These are phyloP conservation scores for Taphrorychus bicolor DNA, from an alignment of 2,888 invertebrate species.

Conservation along the genomic window DNA sequence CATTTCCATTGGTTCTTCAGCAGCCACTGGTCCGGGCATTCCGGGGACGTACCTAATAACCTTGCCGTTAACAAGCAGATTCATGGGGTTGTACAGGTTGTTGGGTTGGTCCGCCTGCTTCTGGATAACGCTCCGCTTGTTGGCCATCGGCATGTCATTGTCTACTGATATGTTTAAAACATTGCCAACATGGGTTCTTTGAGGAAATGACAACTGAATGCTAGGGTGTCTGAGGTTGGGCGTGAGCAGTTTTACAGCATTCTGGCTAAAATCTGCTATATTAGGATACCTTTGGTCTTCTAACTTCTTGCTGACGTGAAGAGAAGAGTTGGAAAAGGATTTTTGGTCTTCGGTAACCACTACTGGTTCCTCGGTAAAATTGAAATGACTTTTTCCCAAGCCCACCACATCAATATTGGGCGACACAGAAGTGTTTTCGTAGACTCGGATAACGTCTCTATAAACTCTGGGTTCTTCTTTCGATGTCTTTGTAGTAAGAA, in stretches of 20 bases:
- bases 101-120: constrained; percentile 47
- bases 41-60: constrained; percentile 87
- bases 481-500: constrained; percentile 57
- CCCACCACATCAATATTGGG: constrained; percentile 52
- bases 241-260: constrained; percentile 58
- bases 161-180: constrained; percentile 19
- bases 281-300: constrained; percentile 51
- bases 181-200: too few species aligned
- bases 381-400: constrained; percentile 45
- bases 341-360: not conserved
- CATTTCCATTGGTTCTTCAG: constrained; percentile 55
- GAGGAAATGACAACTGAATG: constrained; percentile 25
- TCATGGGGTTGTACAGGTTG: constrained; percentile 62
- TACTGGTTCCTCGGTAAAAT: constrained; percentile 31
- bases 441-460: constrained; percentile 55
- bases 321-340: not conserved
- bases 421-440: constrained; percentile 51
- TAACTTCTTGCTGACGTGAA: not conserved
- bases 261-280: constrained; percentile 59
- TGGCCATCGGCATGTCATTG: constrained; percentile 19
- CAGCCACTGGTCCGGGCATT: constrained; percentile 77
- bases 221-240: constrained; percentile 58
- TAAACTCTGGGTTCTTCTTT: constrained; percentile 48
- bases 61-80: constrained; percentile 69
- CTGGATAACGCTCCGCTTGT: constrained; percentile 51